These are phyloP conservation scores for Anoplopoma fimbria DNA, from an alignment of 2,113 vertebrate genomes.

Conservation along the genomic window DNA sequence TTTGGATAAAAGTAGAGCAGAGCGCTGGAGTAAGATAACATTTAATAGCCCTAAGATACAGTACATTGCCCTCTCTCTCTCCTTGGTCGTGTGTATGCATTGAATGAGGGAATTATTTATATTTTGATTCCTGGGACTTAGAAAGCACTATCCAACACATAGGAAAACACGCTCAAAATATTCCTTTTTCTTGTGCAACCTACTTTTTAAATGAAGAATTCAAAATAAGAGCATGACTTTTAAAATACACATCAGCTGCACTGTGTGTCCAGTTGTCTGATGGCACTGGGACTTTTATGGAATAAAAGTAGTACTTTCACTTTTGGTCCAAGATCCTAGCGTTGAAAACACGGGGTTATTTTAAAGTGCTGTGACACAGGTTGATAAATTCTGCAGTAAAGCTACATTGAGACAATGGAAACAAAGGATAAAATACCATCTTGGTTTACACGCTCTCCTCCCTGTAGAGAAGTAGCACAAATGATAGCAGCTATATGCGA, in stretches of 20 bases:
- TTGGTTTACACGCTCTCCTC: conserved; percentile 31
- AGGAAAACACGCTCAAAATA: conserved; percentile 56
- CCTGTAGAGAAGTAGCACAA: conserved; percentile 32
- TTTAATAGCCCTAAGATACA: conserved; percentile 67
- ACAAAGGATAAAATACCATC: conserved; percentile 39
- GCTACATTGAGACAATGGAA: conserved; percentile 37
- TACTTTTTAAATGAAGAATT: conserved; percentile 43
- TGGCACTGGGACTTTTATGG: conserved; percentile 35
- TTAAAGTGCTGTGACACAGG: conserved; percentile 39
- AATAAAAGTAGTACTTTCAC: conserved; percentile 57
- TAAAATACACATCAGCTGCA: conserved; percentile 55
- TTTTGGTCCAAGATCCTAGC: conserved; percentile 53
- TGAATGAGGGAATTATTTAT: conserved; percentile 58
- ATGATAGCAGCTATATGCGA: conserved; percentile 44
- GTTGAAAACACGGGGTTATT: conserved; percentile 34
- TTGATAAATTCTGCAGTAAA: conserved; percentile 44
- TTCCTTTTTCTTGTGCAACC: conserved; percentile 27
- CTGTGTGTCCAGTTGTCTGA: conserved; percentile 50
- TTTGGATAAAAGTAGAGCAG: conserved; percentile 70
- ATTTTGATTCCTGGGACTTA: conserved; percentile 52
- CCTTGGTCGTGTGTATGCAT: conserved; percentile 57
- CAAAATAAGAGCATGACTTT: conserved; percentile 61
- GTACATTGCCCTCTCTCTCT: conserved; percentile 48
- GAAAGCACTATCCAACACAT: conserved; percentile 59
- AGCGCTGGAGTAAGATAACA: conserved; percentile 65